Conservation (phyloP, 2,113 vertebrate species). For the Erinaceus europaeus region DNA sequence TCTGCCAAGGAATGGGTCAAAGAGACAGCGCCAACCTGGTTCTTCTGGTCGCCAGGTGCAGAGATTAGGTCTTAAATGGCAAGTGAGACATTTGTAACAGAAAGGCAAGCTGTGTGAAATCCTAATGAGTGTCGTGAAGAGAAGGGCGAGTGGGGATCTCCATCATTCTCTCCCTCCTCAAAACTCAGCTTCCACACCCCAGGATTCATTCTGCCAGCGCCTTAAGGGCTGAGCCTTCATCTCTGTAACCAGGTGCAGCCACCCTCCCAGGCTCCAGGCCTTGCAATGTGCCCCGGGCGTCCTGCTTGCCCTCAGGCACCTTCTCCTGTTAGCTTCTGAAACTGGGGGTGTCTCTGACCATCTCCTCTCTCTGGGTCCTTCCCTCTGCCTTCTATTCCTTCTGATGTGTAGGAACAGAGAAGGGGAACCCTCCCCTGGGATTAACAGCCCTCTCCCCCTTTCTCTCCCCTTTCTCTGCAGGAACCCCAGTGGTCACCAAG, state of each 20-base stretch:
- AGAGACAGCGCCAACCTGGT: neutral
- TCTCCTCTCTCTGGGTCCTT: no score
- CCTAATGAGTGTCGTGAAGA: neutral
- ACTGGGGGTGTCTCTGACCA: no score
- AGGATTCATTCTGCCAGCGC: neutral
- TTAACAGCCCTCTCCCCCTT: no score
- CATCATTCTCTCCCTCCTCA: neutral
- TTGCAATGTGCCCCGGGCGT: no score
- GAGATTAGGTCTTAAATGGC: slow-evolving; percentile 11
- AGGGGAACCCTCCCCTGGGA: no score
- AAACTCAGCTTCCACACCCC: neutral
- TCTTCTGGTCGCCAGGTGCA: neutral
- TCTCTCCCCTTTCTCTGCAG: no score
- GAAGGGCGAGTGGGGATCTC: neutral
- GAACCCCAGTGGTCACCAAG: no score
- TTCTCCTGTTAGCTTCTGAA: no score
- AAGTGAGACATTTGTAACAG: neutral
- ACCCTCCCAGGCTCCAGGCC: no score
- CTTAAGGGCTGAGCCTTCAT: neutral
- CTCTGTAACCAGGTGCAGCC: neutral
- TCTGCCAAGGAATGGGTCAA: neutral
- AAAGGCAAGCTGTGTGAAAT: slow-evolving; percentile 2
- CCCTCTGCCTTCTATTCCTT: no score
- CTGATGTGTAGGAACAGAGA: no score
- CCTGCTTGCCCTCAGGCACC: no score